Evolutionary conservation across 1,140 invertebrate species (phyloP).

Genomic region (Andrena cerasifolii): DNA sequence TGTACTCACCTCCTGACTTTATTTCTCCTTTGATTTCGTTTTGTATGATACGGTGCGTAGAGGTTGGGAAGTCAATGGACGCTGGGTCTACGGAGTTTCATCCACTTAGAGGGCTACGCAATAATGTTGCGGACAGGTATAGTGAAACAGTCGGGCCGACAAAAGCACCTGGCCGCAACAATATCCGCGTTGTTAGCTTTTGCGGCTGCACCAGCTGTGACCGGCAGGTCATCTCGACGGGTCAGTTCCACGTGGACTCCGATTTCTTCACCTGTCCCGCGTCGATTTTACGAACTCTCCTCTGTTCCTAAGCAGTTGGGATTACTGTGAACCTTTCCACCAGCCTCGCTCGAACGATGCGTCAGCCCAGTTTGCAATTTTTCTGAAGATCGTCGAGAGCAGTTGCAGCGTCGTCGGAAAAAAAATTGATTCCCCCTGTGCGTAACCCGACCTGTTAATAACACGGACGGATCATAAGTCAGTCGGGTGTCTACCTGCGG

Average conservation of each 20-base stretch:
- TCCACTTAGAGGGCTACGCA: constrained; percentile 26
- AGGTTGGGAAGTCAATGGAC: no score
- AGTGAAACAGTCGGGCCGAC: constrained; percentile 56
- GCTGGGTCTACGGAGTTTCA: constrained; percentile 26
- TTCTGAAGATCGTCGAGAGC: not conserved
- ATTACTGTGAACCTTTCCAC: no score
- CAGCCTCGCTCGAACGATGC: no score
- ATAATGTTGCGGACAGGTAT: constrained; percentile 47
- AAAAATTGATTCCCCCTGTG: not conserved
- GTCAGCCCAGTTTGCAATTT: not conserved
- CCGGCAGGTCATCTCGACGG: constrained; percentile 55
- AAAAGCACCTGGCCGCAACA: constrained; percentile 58
- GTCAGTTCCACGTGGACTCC: constrained; percentile 48
- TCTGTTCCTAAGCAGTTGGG: no score
- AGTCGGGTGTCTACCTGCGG: constrained; percentile 63
- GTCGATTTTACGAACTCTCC: not conserved
- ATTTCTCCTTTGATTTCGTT: no score
- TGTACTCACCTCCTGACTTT: no score
- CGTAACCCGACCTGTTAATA: constrained; percentile 59
- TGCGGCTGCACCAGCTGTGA: constrained; percentile 57
- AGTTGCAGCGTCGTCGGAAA: not conserved
- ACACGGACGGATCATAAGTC: constrained; percentile 62
- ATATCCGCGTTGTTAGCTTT: constrained; percentile 54
- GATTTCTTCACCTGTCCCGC: constrained; percentile 54
- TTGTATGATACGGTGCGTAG: no score